Conservation (phyloP, 2,888 invertebrate species). For the Notodonta ziczac region DNA sequence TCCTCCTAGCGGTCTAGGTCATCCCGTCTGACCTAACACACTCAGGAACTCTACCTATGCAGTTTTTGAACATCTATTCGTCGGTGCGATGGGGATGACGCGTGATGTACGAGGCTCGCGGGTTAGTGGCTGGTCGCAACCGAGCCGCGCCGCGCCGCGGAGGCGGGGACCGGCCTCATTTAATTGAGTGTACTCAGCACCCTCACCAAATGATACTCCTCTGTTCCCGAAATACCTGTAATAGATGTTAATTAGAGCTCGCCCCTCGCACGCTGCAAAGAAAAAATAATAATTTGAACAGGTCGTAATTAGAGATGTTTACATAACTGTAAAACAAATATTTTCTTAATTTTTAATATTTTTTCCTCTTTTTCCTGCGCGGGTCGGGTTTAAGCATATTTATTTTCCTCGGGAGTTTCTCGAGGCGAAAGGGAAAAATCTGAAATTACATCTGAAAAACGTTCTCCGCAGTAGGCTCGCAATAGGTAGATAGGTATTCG, state of each 20-base stretch:
- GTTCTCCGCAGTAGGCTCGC: constrained; percentile 36
- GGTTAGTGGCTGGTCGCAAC: constrained; percentile 14
- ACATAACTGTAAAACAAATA: constrained; percentile 83
- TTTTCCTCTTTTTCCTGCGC: constrained; percentile 68
- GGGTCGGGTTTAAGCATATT: constrained; percentile 82
- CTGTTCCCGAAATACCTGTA: constrained; percentile 80
- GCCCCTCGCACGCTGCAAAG: constrained; percentile 67
- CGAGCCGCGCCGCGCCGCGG: constrained; percentile 26
- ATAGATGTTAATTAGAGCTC: constrained; percentile 83
- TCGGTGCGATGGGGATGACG: background rate
- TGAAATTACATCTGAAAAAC: constrained; percentile 75
- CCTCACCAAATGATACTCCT: constrained; percentile 80
- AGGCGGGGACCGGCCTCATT: constrained; percentile 59
- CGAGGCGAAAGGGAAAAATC: constrained; percentile 65
- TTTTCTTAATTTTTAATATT: constrained; percentile 82
- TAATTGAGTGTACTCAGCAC: constrained; percentile 83
- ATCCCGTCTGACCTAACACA: constrained; percentile 9
- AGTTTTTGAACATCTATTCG: background rate
- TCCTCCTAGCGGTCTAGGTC: constrained; percentile 20
- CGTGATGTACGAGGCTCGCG: constrained; percentile 1
- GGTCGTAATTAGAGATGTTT: constrained; percentile 84
- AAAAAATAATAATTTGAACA: constrained; percentile 83
- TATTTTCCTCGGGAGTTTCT: constrained; percentile 73
- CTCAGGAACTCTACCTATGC: background rate
- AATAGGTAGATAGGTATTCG: constrained; percentile 20